Percentiles rank a stretch among this genome's conserved stretches.
Evolutionary conservation across 2,797 vertebrate genomes (phyloP).

Genomic region (Cyprinella venusta): DNA sequence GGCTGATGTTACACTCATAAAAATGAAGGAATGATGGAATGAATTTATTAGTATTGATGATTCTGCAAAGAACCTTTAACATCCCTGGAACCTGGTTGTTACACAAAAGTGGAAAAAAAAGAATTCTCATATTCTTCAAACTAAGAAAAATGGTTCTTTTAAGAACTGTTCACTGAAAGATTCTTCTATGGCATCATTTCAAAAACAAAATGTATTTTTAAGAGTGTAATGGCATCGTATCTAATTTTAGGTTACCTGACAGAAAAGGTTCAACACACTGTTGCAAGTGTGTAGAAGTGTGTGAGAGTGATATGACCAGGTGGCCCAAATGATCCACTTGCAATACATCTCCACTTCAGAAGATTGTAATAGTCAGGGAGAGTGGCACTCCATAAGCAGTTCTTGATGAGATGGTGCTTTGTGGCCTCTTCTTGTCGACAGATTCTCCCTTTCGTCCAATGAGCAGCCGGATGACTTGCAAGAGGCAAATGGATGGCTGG

Average conservation of each 20-base stretch:
- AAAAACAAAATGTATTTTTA: no score
- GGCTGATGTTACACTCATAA: background rate
- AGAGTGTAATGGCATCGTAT: background rate
- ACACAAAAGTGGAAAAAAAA: background rate
- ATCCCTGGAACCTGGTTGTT: background rate
- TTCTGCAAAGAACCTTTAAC: background rate
- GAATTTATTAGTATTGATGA: background rate
- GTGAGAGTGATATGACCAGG: conserved; percentile 61
- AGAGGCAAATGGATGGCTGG: conserved; percentile 73
- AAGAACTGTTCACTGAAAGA: background rate
- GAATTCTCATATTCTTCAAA: background rate
- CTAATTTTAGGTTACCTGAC: background rate
- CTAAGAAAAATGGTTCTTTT: background rate
- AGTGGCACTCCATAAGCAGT: conserved; percentile 5
- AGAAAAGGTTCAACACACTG: background rate
- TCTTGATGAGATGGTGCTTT: conserved; percentile 11
- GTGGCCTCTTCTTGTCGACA: conserved; percentile 66
- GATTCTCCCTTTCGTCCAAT: conserved; percentile 74
- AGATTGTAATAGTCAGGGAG: background rate
- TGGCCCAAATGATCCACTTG: conserved; percentile 51
- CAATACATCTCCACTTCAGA: conserved; percentile 41
- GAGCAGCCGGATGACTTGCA: conserved; percentile 69
- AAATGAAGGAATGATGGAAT: no score
- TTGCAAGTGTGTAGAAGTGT: conserved; percentile 57
- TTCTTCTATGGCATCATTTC: background rate